Conservation (phyloP, 2,113 vertebrate genomes). For the Potamarius usumacintae region DNA sequence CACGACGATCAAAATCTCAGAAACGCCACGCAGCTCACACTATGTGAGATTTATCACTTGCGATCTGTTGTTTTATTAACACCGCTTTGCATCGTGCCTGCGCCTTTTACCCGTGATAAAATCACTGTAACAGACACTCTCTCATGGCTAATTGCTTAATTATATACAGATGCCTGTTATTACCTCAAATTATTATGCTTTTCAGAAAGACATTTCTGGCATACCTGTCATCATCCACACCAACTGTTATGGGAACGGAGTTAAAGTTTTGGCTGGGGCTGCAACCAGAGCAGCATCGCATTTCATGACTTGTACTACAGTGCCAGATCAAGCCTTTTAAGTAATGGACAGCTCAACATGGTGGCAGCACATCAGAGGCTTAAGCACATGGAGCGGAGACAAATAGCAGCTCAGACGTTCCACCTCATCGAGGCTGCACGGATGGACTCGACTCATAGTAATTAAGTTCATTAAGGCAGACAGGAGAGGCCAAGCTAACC, state of each 20-base stretch:
- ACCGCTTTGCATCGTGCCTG: background rate
- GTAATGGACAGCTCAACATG: conserved; percentile 4
- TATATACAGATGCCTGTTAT: background rate
- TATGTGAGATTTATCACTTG: background rate
- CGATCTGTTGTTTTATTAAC: background rate
- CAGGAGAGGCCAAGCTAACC: conserved; percentile 34
- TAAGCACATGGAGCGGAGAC: conserved; percentile 22
- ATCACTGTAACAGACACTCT: background rate
- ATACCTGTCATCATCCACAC: background rate
- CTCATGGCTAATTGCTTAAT: background rate
- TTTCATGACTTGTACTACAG: background rate
- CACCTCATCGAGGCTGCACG: conserved; percentile 36
- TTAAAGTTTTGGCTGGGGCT: background rate
- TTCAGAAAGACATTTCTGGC: background rate
- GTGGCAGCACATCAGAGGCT: conserved; percentile 37
- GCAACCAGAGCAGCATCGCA: background rate
- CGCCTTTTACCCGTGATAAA: no score
- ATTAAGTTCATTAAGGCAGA: conserved; percentile 52
- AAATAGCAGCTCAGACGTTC: conserved; percentile 35
- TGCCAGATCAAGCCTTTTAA: conserved; percentile 27
- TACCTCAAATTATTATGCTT: conserved; percentile 9
- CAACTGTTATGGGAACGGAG: background rate
- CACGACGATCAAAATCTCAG: background rate
- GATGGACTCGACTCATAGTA: conserved; percentile 38
- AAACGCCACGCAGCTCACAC: background rate